Conservation (phyloP, 2,797 vertebrate genomes). For the Rhynchotus rufescens region DNA sequence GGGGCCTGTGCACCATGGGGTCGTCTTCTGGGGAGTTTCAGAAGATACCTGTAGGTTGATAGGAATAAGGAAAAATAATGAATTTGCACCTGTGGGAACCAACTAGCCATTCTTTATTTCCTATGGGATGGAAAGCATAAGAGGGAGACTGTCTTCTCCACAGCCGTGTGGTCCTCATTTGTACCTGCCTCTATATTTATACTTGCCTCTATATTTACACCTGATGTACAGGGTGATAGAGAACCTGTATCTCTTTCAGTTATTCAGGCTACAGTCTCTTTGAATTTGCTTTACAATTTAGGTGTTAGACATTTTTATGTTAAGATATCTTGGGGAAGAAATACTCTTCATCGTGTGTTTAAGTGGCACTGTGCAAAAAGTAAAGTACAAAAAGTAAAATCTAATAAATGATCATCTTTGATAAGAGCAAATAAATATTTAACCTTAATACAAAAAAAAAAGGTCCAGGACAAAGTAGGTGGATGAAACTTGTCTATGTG, state of each 20-base stretch:
- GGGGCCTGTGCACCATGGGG: background rate
- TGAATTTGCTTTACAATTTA: background rate
- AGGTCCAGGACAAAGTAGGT: background rate
- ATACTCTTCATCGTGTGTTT: background rate
- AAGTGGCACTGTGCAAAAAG: background rate
- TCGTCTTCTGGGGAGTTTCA: background rate
- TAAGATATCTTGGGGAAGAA: background rate
- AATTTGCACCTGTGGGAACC: conserved; percentile 14
- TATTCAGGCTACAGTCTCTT: background rate
- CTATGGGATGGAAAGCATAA: background rate
- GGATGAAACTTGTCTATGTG: conserved; percentile 6
- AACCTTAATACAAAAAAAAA: background rate
- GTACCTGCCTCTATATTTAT: background rate
- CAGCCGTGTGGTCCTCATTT: background rate
- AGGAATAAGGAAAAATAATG: background rate
- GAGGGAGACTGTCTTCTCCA: background rate
- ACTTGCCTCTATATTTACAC: background rate
- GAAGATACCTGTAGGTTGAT: background rate
- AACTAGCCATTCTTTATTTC: conserved; percentile 38
- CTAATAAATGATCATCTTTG: background rate
- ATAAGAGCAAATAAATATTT: background rate
- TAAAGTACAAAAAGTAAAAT: background rate
- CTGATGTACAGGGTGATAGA: background rate
- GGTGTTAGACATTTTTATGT: background rate
- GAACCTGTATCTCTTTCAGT: background rate